Conservation (phyloP, 1,140 invertebrate genomes). For the Procambarus virginalis region DNA sequence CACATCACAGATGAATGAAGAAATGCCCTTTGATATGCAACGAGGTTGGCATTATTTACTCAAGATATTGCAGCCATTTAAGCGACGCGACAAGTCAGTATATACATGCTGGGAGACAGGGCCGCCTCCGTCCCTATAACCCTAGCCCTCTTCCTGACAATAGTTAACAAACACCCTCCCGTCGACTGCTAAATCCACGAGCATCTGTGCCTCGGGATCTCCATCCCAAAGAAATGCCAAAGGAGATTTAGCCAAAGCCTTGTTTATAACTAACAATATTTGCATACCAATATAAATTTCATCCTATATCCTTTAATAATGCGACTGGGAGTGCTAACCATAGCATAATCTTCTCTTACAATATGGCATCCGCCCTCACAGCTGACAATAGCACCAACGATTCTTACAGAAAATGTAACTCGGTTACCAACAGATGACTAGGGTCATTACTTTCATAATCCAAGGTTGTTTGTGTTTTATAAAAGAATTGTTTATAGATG, state of each 20-base stretch:
- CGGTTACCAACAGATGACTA: background rate
- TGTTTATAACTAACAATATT: slow-evolving; percentile 30
- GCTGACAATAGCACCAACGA: background rate
- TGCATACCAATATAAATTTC: slow-evolving; percentile 30
- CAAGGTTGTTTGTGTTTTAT: no score
- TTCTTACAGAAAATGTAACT: background rate
- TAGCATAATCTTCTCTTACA: background rate
- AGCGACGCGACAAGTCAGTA: no score
- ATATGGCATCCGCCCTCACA: background rate
- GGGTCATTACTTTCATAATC: background rate
- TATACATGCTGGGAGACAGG: no score
- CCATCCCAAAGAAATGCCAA: background rate
- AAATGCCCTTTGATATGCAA: no score
- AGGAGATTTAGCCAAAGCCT: slow-evolving; percentile 20
- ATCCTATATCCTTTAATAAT: slow-evolving; percentile 42
- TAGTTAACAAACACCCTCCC: background rate
- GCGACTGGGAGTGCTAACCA: slow-evolving; percentile 4
- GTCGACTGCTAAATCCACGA: background rate
- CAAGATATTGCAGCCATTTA: no score
- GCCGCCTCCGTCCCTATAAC: no score
- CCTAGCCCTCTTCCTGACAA: background rate
- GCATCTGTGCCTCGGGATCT: background rate
- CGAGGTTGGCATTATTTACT: no score
- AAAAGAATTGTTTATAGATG: background rate
- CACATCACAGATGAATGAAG: no score